Base-by-base conservation (phyloP, 2,888 invertebrate species). In the Drosophila nr. perissopoda region DNA sequence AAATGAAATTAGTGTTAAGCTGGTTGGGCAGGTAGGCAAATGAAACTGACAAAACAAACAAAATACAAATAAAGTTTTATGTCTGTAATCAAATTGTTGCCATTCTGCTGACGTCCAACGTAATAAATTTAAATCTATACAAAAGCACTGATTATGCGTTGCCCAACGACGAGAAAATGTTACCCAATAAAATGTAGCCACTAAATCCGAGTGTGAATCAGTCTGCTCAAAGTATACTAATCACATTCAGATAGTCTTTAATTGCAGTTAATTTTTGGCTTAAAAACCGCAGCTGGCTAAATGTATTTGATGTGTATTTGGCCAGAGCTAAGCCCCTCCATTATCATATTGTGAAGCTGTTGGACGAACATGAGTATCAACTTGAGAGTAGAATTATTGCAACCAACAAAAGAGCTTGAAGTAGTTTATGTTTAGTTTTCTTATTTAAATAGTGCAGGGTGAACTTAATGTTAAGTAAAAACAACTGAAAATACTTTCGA, bases 1-100 rank as follows among this genome's bases (percentile, higher is more conserved):
- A 90, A 90, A 86, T 89, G 69, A 90, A 86, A 89, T 90, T 86
- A 86, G 89, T 81, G 90, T 68, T 73, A 85, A 74, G 74, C 87
- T 21, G 56, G 27, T 31, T 27, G 38, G 73, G 57, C 48, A 76
- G 61, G 51, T 59, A 49, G 53, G 42, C 66, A 68, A 64, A 65
- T 62, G 59, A 52, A 70, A 65, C 79, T 53, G 60, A 60, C 67
- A 75, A 66, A 69, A 61, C 78, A 70, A 77, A 77, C 73, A 66
- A 82, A 67, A 76, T 76, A 78, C 74, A 89, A 90, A 85, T 85
- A 81, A 87, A 89, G 83, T 90, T 90, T 89, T 90, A 90, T 82
- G 90, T 73, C 65, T 61, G 73, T 87, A 90, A 89, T 89, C 80
- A 87, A 87, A 91, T 90, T 84, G 76, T 76, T 76, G 74, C 73